Evolutionary conservation across 2,113 vertebrate genomes (phyloP), one percentile per base, ranked within the genome.

Genomic region (Ammodytes dubius): DNA sequence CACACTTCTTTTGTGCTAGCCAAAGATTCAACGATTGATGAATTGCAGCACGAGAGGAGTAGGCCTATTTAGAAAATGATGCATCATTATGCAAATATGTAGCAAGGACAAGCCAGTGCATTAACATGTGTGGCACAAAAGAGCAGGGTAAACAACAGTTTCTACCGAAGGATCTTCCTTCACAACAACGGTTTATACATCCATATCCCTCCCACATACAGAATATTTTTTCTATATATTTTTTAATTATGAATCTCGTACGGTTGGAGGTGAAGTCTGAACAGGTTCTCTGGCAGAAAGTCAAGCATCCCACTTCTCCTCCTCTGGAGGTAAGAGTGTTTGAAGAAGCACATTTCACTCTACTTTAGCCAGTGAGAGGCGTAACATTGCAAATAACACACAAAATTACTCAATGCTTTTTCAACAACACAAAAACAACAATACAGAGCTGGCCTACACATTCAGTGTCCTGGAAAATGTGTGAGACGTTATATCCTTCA

Each of bases 81-180:
- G 58, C 47, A 42, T 65, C 71, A 50, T 69, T 59, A 59, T 77
- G 59, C 67, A 72, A 75, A 86, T 53, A 56, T 27, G 6, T 42
- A 19, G 4, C 68, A 60, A 74, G 43, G 35, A 74, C 12, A 52
- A 37, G 35, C 2, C 57, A 6, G 9, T 45, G 4, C 2, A 52
- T 12, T 17, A 58, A 77, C 7, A 57, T 54, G 6, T 50, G 39
- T 52, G 7, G 42, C 74, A 47, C 54, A 45, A 46, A 77, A 40
- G 37, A 67, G 17, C 6, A 19, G 27, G 19, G 12, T 56, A 57
- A 63, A 78, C 13, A 46, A 37, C 15, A 47, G 60, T 46, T 64
- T 49, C 13, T 47, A 52, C 10, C 2, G 43, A 76, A 64, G 53
- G 0, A 45, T 73, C 61, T 46, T 46, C 27, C 47, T 64, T 5